Evolutionary conservation across 2,888 invertebrate species (phyloP).

Genomic region (Physocephala rufipes): DNA sequence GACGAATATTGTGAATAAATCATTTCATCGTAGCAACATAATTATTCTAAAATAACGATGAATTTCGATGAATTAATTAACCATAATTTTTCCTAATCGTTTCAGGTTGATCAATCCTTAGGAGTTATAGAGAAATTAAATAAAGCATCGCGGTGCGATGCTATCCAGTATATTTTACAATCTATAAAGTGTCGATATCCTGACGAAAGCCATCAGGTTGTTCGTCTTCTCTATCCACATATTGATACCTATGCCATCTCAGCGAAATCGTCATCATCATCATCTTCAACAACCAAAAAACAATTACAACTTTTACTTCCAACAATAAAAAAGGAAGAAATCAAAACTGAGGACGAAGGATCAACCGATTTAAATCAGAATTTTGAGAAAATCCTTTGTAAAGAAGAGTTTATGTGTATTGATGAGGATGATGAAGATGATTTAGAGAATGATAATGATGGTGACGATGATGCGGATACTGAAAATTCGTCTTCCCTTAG

Average conservation of each 20-base stretch:
- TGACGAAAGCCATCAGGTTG: conserved; percentile 61
- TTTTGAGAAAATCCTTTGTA: conserved; percentile 65
- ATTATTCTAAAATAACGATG: too few species aligned
- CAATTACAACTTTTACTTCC: conserved; percentile 52
- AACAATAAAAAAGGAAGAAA: conserved; percentile 59
- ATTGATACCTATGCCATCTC: conserved; percentile 50
- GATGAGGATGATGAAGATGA: conserved; percentile 60
- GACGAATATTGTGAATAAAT: too few species aligned
- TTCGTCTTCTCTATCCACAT: conserved; percentile 56
- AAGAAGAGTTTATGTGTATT: conserved; percentile 63
- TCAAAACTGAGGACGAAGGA: conserved; percentile 51
- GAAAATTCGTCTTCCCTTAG: conserved; percentile 54
- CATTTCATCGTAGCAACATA: too few species aligned
- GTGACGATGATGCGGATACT: conserved; percentile 45
- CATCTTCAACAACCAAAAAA: conserved; percentile 49
- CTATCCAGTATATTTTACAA: conserved; percentile 61
- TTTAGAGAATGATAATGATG: conserved; percentile 46
- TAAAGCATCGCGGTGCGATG: conserved; percentile 61
- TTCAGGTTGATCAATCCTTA: conserved; percentile 63
- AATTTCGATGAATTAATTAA: background rate
- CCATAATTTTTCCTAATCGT: conserved; percentile 6
- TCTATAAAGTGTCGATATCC: conserved; percentile 62
- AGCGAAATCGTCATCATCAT: conserved; percentile 42
- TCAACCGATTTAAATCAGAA: conserved; percentile 65
- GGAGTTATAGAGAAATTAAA: conserved; percentile 61